Conservation (phyloP, 1,140 invertebrate genomes). For the Cotesia glomerata region DNA sequence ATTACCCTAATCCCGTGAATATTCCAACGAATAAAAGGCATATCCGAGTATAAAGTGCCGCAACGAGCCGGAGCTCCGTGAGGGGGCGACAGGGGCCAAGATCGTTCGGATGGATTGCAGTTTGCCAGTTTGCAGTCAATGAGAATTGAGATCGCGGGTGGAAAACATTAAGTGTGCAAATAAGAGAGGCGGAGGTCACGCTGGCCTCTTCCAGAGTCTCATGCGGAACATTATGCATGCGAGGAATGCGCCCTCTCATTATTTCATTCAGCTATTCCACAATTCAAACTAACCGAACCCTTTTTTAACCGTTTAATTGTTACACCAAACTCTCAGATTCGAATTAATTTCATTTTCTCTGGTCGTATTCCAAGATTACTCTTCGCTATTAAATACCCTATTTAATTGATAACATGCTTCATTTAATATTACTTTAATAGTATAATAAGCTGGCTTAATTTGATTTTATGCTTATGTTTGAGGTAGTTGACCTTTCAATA, state of each 20-base stretch:
- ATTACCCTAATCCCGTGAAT: conserved; percentile 63
- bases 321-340: background rate
- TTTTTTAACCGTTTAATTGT: background rate
- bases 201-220: conserved; percentile 17
- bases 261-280: conserved; percentile 27
- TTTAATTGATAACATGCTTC: conserved; percentile 21
- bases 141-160: conserved; percentile 25
- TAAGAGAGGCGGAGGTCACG: conserved; percentile 39
- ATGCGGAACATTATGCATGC: conserved; percentile 40
- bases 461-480: conserved; percentile 11
- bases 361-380: background rate
- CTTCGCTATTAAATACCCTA: background rate
- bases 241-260: conserved; percentile 41
- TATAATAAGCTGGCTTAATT: conserved; percentile 4
- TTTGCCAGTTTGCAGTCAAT: background rate
- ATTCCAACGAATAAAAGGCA: conserved; percentile 54
- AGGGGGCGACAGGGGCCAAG: conserved; percentile 7
- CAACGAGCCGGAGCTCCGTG: background rate
- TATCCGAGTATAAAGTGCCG: conserved; percentile 23
- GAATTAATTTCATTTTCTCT: too few species aligned
- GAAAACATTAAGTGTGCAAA: conserved; percentile 28
- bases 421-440: background rate
- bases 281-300: background rate
- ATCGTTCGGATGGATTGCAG: conserved; percentile 27
- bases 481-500: conserved; percentile 19